Conservation (phyloP, 1,140 invertebrate species). For the Hylaeus anthracinus region DNA sequence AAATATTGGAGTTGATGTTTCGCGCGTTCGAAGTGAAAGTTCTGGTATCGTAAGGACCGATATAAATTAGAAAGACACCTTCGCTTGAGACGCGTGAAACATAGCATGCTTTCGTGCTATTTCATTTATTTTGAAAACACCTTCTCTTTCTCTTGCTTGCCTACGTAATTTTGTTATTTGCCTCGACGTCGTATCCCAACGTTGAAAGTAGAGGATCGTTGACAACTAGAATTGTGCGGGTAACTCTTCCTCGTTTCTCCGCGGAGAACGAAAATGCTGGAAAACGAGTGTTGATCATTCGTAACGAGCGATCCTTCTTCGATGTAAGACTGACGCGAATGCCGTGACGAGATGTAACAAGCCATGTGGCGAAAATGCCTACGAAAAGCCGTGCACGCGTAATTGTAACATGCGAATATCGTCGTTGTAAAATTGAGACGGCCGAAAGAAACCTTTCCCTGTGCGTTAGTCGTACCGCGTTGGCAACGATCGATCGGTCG, state of each 20-base stretch:
- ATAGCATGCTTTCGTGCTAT: too few relatives aligned
- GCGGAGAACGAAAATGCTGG: background rate
- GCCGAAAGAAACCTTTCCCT: slow-evolving; percentile 2
- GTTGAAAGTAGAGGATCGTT: too few relatives aligned
- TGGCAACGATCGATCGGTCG: background rate
- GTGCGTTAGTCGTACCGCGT: background rate
- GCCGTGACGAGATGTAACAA: background rate
- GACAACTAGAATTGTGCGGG: too few relatives aligned
- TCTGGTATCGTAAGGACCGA: too few relatives aligned
- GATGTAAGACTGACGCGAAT: background rate
- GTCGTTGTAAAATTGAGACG: background rate
- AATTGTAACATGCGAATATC: slow-evolving; percentile 8
- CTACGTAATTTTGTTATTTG: too few relatives aligned
- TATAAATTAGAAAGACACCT: too few relatives aligned
- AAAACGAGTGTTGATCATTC: background rate
- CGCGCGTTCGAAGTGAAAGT: too few relatives aligned
- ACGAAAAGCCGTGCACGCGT: background rate
- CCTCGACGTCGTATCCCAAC: background rate
- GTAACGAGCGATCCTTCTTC: background rate
- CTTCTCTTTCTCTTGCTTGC: too few relatives aligned
- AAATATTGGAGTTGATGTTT: too few relatives aligned
- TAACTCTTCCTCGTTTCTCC: background rate
- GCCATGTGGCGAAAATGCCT: background rate
- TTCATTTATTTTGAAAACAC: too few relatives aligned
- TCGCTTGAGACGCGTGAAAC: too few relatives aligned